Evolutionary conservation across 2,888 invertebrate genomes (phyloP).

Genomic region (Orchesellides sinensis): DNA sequence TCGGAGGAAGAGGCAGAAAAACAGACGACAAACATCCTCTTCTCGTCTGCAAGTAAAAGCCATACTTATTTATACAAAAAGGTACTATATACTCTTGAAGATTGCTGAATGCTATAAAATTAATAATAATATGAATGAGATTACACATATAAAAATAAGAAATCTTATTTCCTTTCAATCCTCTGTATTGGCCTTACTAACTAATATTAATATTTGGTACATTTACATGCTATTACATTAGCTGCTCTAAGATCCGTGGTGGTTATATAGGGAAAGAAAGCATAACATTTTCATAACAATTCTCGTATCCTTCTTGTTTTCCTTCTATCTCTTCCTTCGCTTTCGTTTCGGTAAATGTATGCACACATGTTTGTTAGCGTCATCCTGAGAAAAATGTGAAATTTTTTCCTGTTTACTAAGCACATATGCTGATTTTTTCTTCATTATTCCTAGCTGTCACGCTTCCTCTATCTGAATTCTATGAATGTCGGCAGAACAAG

Average conservation of each 20-base stretch:
- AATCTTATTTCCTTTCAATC: too few relatives aligned
- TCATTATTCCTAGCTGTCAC: constrained; percentile 63
- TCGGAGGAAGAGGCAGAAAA: neutral
- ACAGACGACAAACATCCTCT: too few relatives aligned
- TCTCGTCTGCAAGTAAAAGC: neutral
- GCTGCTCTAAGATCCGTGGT: too few relatives aligned
- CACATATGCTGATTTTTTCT: constrained; percentile 63
- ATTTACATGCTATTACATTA: too few relatives aligned
- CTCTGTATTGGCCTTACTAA: too few relatives aligned
- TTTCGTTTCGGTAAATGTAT: neutral
- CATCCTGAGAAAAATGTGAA: neutral
- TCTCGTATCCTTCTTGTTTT: too few relatives aligned
- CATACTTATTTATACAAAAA: neutral
- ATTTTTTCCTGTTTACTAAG: constrained; percentile 32
- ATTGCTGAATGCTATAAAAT: too few relatives aligned
- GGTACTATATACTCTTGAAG: neutral
- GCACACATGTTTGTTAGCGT: neutral
- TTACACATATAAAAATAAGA: too few relatives aligned
- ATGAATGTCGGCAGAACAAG: constrained; percentile 45
- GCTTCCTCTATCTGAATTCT: constrained; percentile 52
- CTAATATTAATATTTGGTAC: too few relatives aligned
- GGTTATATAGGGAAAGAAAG: neutral
- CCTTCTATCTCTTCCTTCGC: too few relatives aligned
- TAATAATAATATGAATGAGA: too few relatives aligned
- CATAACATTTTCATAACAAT: constrained; percentile 8